phyloP scores from a whole-genome alignment of 2,113 vertebrate species.

The Mugil cephalus region DNA sequence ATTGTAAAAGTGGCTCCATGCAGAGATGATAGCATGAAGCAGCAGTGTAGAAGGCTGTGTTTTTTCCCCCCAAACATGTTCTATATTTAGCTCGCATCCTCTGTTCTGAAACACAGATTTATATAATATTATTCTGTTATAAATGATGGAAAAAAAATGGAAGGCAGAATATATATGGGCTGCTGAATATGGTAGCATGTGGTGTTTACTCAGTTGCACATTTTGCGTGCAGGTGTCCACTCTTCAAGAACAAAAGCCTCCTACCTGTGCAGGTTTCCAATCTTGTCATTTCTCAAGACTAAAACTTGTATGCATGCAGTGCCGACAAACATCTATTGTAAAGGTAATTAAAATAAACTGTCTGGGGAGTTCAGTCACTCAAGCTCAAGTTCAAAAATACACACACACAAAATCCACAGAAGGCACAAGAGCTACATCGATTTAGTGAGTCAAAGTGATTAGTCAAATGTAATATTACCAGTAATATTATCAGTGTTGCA shows the following conservation, averaged over 20 bases:
- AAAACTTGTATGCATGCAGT: background rate
- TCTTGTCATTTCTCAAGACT: slow-evolving; percentile 5
- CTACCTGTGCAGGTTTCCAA: background rate
- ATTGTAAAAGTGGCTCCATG: slow-evolving; percentile 43
- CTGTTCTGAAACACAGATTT: slow-evolving; percentile 30
- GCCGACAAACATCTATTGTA: background rate
- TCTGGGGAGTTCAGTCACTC: slow-evolving; percentile 13
- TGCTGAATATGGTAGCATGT: background rate
- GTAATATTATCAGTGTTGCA: slow-evolving; percentile 28
- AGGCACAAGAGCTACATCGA: slow-evolving; percentile 12
- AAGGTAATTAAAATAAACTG: slow-evolving; percentile 18
- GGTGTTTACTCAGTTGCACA: slow-evolving; percentile 6
- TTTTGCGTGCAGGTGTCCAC: background rate
- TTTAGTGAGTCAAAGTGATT: slow-evolving; percentile 19
- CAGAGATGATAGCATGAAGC: slow-evolving; percentile 44
- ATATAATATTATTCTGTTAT: slow-evolving; percentile 10
- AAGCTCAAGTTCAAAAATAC: slow-evolving; percentile 4
- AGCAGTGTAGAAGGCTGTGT: slow-evolving; percentile 40
- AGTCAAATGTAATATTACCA: slow-evolving; percentile 57
- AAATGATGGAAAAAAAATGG: background rate
- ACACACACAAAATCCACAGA: background rate
- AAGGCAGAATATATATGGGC: background rate
- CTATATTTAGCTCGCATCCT: slow-evolving; percentile 48
- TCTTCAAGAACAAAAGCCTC: background rate
- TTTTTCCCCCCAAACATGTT: slow-evolving; percentile 4